These are phyloP conservation scores for Allolobophora icterica DNA, from an alignment of 2,888 invertebrate genomes.

Conservation along the genomic window DNA sequence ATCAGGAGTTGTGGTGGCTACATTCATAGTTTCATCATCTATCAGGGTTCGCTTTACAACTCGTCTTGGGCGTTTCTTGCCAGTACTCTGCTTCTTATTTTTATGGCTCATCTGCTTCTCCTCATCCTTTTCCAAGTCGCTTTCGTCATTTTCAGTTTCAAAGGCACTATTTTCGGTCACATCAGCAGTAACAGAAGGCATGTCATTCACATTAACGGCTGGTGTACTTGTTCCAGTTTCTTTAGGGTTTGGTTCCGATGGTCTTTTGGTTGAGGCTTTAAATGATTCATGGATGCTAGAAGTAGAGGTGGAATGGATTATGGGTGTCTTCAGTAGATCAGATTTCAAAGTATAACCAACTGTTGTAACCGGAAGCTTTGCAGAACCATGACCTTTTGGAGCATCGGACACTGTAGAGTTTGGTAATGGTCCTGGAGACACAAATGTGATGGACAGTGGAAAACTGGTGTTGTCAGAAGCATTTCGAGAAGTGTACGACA, in stretches of 20 bases:
- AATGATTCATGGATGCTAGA: background rate
- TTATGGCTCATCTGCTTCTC: background rate
- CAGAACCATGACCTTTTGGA: background rate
- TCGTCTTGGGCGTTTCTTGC: background rate
- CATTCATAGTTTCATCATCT: background rate
- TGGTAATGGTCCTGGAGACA: background rate
- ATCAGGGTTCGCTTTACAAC: background rate
- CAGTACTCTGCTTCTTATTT: background rate
- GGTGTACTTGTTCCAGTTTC: background rate
- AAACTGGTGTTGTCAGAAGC: background rate
- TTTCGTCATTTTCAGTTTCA: background rate
- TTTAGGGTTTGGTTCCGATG: background rate
- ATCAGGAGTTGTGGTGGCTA: background rate
- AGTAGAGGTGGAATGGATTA: background rate
- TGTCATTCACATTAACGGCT: background rate
- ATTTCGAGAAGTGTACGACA: background rate
- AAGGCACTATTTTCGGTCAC: background rate
- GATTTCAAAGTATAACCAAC: background rate
- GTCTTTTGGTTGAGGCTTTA: background rate
- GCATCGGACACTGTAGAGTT: background rate
- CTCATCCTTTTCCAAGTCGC: too few relatives aligned
- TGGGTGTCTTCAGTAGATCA: background rate
- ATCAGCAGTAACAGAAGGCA: background rate
- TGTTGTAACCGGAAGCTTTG: background rate
- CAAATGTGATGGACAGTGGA: background rate